Base-by-base conservation (phyloP, 1,140 invertebrate species). In the Colletes gigas region DNA sequence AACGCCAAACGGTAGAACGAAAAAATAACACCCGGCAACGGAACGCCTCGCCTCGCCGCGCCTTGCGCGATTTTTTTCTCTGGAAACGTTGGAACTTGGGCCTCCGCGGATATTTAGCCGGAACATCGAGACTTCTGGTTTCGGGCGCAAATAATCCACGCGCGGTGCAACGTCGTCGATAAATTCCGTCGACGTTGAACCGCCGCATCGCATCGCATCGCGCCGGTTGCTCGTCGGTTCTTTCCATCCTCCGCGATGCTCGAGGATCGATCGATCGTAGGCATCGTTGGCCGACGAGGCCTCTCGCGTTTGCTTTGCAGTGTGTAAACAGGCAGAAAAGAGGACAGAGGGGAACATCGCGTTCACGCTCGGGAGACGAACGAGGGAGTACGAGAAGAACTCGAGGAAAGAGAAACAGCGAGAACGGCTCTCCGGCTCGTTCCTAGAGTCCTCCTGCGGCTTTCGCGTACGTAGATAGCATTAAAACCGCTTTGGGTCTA, bases 261-360 rank as follows among this genome's bases (percentile, higher is more conserved):
- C 78, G 67, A 44, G 57, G 44, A 62, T 67, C 41, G 74, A 85
- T 85, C 84, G 84, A 85, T 85, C 69, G 62, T 15, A 66, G 72
- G 62, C 57, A 78, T 75, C 79, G 83, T 30, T 39, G 66, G 15
- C 47, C 71, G 84, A 67, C 41, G 10, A 70, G 62, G 75, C 52
- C 47, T 72, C 84, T 9, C 59, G 59, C 71, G 68, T 83, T 83
- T 71, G 59, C 84, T 69, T 57, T 66, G 71, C 68, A 52, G 52
- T 50, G 71, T 86, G 84, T 86, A 86, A 86, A 86, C 76, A 86
- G 62, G 69, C 47, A 65, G 85, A 80, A 86, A 86, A 76, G 85
- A 85, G 84, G 79, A 82, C 84, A 78, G 72, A 71, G 73, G 73
- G 83, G 50, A 66, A 65, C 78, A 60, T 63, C 60, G 70, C 66